Evolutionary conservation across 37 sponge, comb jelly and placozoan species (phyloP), one percentile per base, ranked within the genome.

Genomic region (Cliona cf. orientalis): DNA sequence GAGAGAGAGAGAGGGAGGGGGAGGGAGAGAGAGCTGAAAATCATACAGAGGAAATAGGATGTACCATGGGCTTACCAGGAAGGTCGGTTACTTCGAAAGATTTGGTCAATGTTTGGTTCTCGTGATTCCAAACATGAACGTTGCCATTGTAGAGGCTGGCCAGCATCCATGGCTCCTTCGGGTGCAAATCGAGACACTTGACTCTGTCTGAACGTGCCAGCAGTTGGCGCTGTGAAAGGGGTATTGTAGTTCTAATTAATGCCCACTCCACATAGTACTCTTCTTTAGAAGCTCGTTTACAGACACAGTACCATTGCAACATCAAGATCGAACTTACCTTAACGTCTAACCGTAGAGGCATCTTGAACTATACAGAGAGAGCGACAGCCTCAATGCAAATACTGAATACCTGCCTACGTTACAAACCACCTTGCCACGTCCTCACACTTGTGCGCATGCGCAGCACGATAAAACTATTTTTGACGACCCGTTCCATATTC

Each of bases 61-160:
- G n/a, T n/a, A n/a, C n/a, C n/a, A n/a, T 66, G 2, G 68, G 21
- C 33, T 72, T 55, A 88, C 89, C 89, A 37, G 92, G 93, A 21
- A 92, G 60, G 38, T 96, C 94, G 9, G 97, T 87, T 34, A 96
- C 94, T 59, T 96, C 97, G 84, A 96, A 96, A 17, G 94, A 88
- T 69, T 96, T 96, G 7, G 88, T 86, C 39, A 95, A 76, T 5
- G 93, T 91, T 65, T 96, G 96, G 14, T 92, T 82, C 42, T 98
- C 99, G 57, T 98, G 83, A 84, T 95, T 96, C 99, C 99, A 98
- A 22, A 98, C 83, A 82, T 98, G 97, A 0, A 98, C 91, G 71
- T 96, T 93, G 14, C 99, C 99, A 64, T 96, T 98, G 92, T 93
- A 98, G 44, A 98, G 86, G 41, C 87, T 85, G 32, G 85, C 99